phyloP scores from a whole-genome alignment of 1,140 invertebrate genomes.

The Leptinotarsa undecemlineata region DNA sequence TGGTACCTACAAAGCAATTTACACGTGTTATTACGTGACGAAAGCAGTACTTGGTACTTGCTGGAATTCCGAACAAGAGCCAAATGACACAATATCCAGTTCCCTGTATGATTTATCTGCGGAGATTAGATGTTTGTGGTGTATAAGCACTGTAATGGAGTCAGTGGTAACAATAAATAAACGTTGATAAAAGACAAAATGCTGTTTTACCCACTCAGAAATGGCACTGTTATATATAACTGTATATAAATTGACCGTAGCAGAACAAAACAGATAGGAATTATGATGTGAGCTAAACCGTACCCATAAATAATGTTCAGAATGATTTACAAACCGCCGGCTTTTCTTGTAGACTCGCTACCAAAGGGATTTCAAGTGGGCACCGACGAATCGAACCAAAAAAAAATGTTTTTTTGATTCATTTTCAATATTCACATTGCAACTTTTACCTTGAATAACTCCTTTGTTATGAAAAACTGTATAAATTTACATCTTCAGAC shows the following conservation, averaged over 20 bases:
- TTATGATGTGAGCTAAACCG: constrained; percentile 20
- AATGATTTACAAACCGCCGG: neutral
- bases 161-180: constrained; percentile 16
- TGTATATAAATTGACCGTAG: constrained; percentile 30
- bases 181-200: constrained; percentile 28
- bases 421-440: too few relatives aligned
- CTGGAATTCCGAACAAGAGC: constrained; percentile 18
- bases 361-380: too few relatives aligned
- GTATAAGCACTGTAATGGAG: constrained; percentile 16
- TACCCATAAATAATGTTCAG: constrained; percentile 9
- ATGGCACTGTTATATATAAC: constrained; percentile 30
- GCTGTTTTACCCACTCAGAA: constrained; percentile 25
- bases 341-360: neutral
- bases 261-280: constrained; percentile 22
- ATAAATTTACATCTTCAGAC: too few relatives aligned
- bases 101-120: constrained; percentile 22
- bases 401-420: too few relatives aligned
- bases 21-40: constrained; percentile 14
- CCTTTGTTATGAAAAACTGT: too few relatives aligned
- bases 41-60: constrained; percentile 17
- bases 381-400: too few relatives aligned
- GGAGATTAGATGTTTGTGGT: constrained; percentile 17
- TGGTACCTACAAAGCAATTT: constrained; percentile 15
- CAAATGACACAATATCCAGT: constrained; percentile 20
- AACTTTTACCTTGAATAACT: too few relatives aligned